Conservation (phyloP, 2,113 vertebrate genomes). For the Casuarius casuarius region DNA sequence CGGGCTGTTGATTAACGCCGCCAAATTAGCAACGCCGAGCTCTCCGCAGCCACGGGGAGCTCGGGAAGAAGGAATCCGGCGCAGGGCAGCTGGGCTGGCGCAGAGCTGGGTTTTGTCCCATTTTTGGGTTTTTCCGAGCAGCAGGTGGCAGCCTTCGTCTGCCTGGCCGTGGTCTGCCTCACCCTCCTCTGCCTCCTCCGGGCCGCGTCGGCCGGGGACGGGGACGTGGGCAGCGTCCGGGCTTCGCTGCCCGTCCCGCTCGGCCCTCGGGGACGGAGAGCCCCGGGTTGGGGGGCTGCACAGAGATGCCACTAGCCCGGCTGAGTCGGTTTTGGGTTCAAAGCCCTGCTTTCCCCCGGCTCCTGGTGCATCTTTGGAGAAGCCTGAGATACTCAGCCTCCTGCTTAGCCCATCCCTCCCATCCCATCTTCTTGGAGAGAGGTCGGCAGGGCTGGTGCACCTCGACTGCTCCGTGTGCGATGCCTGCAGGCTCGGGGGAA, state of each 20-base stretch:
- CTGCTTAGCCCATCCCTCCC: not conserved
- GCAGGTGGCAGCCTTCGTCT: conserved; percentile 45
- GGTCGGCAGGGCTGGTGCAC: not conserved
- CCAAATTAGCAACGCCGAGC: not conserved
- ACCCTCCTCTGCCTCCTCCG: not conserved
- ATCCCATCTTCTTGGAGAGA: fast-evolving
- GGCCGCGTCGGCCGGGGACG: too few species aligned
- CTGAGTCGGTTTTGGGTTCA: not conserved
- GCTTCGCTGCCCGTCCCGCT: too few species aligned
- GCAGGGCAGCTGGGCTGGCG: fast-evolving
- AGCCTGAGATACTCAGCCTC: not conserved
- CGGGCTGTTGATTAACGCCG: not conserved
- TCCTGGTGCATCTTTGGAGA: not conserved
- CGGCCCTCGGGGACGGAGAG: not conserved
- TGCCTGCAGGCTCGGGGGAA: not conserved
- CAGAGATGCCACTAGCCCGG: fast-evolving
- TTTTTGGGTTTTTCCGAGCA: not conserved
- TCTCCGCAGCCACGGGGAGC: not conserved
- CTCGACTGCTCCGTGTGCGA: too few species aligned
- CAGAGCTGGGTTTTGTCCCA: fast-evolving
- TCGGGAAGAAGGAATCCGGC: not conserved
- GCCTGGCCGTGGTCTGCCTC: not conserved
- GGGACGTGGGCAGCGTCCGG: too few species aligned
- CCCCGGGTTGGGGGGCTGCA: not conserved
- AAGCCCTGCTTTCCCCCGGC: not conserved